Conservation (phyloP, 2,113 vertebrate genomes). For the Cynoglossus semilaevis region DNA sequence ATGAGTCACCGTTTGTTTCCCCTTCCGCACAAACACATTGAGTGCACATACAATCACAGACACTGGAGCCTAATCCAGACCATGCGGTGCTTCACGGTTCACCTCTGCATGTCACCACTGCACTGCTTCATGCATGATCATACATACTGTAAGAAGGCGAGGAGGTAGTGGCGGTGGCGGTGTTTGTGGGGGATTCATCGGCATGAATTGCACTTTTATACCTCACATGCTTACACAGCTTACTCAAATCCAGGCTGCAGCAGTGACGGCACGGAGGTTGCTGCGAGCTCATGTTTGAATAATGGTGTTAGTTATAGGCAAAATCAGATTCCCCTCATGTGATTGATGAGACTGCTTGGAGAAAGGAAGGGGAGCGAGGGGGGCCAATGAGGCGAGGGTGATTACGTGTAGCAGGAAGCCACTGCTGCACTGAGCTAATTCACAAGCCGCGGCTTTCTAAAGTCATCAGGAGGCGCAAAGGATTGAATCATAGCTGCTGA, state of each 20-base stretch:
- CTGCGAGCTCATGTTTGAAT: conserved; percentile 46
- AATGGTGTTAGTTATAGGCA: conserved; percentile 57
- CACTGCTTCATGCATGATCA: conserved; percentile 24
- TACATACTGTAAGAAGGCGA: conserved; percentile 31
- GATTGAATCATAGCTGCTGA: conserved; percentile 24
- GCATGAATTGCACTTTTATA: conserved; percentile 63
- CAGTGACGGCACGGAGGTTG: conserved; percentile 16
- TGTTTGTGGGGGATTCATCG: conserved; percentile 16
- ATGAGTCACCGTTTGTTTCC: too few relatives aligned
- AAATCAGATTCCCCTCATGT: conserved; percentile 52
- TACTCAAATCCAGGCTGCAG: conserved; percentile 36
- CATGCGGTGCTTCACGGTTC: conserved; percentile 10
- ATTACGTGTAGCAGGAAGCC: conserved; percentile 47
- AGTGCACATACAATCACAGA: background rate
- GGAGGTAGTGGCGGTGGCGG: too few relatives aligned
- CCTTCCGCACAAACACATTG: background rate
- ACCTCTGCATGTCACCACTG: conserved; percentile 13
- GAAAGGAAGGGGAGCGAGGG: conserved; percentile 26
- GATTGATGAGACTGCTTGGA: conserved; percentile 49
- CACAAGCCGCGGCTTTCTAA: conserved; percentile 22
- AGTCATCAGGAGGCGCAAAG: conserved; percentile 30
- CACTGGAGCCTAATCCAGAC: conserved; percentile 8
- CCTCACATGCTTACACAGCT: conserved; percentile 46
- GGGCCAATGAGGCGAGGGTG: conserved; percentile 17
- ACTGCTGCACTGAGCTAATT: conserved; percentile 40